Evolutionary conservation across 2,113 vertebrate species (phyloP).

Genomic region (Gulo gulo): DNA sequence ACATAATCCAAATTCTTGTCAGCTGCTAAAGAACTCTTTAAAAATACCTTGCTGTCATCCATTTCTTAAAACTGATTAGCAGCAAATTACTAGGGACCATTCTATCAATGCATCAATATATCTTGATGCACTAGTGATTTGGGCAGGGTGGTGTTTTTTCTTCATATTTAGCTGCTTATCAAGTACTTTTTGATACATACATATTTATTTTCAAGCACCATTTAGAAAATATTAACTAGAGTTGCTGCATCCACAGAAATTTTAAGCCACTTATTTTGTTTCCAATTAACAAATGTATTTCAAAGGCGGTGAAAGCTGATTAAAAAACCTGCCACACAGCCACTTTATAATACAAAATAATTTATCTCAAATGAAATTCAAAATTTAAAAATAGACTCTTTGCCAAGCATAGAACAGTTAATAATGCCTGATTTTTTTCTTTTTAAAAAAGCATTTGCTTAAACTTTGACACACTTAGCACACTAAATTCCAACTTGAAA

Average conservation of each 20-base stretch:
- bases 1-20: conserved; percentile 77
- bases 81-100: conserved; percentile 74
- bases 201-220: conserved; percentile 80
- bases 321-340: conserved; percentile 47
- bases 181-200: conserved; percentile 75
- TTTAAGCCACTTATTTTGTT: conserved; percentile 71
- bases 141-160: neutral
- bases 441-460: neutral
- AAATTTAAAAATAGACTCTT: conserved; percentile 58
- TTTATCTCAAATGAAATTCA: conserved; percentile 32
- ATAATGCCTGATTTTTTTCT: conserved; percentile 15
- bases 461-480: neutral
- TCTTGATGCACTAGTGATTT: conserved; percentile 70
- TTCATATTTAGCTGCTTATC: conserved; percentile 73
- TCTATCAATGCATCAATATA: conserved; percentile 63
- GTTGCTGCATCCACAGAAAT: conserved; percentile 69
- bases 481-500: conserved; percentile 17
- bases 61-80: conserved; percentile 74
- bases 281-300: conserved; percentile 72
- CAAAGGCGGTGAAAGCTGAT: conserved; percentile 61
- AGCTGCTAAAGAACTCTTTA: conserved; percentile 72
- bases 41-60: conserved; percentile 70
- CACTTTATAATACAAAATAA: conserved; percentile 57
- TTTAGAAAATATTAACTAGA: conserved; percentile 76
- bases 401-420: conserved; percentile 22